These are phyloP conservation scores for Dicerorhinus sumatrensis DNA, from an alignment of 2,113 vertebrate species.

Conservation along the genomic window DNA sequence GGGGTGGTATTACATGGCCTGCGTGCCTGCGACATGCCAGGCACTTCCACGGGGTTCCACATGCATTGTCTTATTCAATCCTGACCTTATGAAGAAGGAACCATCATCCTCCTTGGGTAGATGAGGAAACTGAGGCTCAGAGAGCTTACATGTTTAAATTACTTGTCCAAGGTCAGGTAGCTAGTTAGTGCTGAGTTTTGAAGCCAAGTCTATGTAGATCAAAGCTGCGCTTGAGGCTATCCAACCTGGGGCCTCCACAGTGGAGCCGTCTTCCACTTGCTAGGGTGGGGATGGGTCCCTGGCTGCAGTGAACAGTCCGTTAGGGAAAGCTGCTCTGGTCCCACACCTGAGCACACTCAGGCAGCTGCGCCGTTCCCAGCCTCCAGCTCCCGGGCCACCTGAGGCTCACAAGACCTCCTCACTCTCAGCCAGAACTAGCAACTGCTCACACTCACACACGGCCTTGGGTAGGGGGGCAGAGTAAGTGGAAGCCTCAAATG, in stretches of 20 bases:
- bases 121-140: neutral
- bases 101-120: neutral
- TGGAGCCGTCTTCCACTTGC: too few relatives aligned
- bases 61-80: neutral
- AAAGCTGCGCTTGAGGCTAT: neutral
- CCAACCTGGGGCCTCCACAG: neutral
- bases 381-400: neutral
- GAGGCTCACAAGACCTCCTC: neutral
- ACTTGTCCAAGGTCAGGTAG: neutral
- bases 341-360: constrained; percentile 60
- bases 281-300: neutral
- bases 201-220: neutral
- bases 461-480: neutral
- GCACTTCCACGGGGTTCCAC: neutral
- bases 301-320: neutral
- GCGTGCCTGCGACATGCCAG: neutral
- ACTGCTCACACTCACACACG: rapidly evolving
- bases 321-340: constrained; percentile 40
- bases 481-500: neutral
- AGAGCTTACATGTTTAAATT: neutral
- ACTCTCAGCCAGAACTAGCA: neutral
- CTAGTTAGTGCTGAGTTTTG: neutral
- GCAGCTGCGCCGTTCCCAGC: constrained; percentile 74
- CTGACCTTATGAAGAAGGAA: neutral
- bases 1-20: neutral